phyloP scores from a whole-genome alignment of 2,797 vertebrate species.

The Clarias pachynema region DNA sequence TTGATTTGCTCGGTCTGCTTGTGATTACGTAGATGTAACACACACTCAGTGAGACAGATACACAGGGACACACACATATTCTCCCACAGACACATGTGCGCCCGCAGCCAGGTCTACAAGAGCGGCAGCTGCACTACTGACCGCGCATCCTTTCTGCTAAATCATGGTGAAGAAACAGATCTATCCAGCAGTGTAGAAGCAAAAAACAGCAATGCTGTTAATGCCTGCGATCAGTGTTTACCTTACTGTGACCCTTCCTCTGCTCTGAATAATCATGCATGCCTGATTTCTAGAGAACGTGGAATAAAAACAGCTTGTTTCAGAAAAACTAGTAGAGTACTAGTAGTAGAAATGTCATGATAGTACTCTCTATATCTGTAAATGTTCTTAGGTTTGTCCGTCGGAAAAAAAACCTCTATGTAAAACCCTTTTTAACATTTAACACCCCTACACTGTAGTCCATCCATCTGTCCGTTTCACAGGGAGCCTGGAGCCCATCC shows the following conservation, averaged over 20 bases:
- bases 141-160: slow-evolving; percentile 43
- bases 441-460: neutral
- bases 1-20: slow-evolving; percentile 52
- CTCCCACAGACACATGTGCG: slow-evolving; percentile 27
- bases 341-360: too few relatives aligned
- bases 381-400: neutral
- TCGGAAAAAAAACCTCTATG: neutral
- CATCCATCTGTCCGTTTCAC: too few relatives aligned
- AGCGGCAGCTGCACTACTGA: slow-evolving; percentile 44
- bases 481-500: too few relatives aligned
- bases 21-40: slow-evolving; percentile 33
- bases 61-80: slow-evolving; percentile 40
- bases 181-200: slow-evolving; percentile 35
- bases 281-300: neutral
- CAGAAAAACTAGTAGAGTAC: neutral
- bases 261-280: slow-evolving; percentile 32
- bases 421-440: neutral
- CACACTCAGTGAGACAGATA: slow-evolving; percentile 13
- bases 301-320: neutral
- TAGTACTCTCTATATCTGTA: neutral
- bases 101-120: slow-evolving; percentile 43
- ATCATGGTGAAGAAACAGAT: slow-evolving; percentile 39
- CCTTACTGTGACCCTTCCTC: slow-evolving; percentile 37
- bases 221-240: slow-evolving; percentile 40
- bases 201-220: slow-evolving; percentile 21